These are phyloP conservation scores for Drosophila rubida DNA, from an alignment of 2,888 invertebrate species.

Conservation along the genomic window DNA sequence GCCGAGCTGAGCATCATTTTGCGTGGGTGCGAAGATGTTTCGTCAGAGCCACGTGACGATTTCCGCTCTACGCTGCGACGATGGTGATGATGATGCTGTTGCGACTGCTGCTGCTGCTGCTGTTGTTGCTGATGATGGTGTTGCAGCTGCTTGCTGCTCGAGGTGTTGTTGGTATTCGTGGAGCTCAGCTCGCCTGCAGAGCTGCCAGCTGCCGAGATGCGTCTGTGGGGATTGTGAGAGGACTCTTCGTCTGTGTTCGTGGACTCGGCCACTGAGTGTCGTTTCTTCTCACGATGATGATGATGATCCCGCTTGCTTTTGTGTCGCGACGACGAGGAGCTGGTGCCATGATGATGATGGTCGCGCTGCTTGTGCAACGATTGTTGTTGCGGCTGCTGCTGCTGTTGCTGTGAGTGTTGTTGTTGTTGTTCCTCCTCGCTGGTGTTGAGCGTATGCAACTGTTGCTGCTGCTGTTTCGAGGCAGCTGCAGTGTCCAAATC, in stretches of 20 bases:
- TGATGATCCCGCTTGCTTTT: slow-evolving; percentile 82
- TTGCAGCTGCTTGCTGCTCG: slow-evolving; percentile 54
- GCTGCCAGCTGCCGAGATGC: slow-evolving; percentile 71
- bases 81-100: slow-evolving; percentile 63
- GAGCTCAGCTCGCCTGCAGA: slow-evolving; percentile 71
- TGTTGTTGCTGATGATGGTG: slow-evolving; percentile 25
- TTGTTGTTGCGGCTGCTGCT: slow-evolving; percentile 20
- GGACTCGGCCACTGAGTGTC: slow-evolving; percentile 76
- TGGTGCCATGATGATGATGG: slow-evolving; percentile 65
- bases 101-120: slow-evolving; percentile 30
- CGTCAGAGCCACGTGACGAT: slow-evolving; percentile 70
- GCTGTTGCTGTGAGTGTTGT: slow-evolving; percentile 3
- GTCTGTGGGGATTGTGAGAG: slow-evolving; percentile 65
- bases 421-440: slow-evolving; percentile 69
- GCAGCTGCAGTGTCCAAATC: slow-evolving; percentile 38
- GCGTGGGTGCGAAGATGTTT: slow-evolving; percentile 70
- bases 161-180: slow-evolving; percentile 36
- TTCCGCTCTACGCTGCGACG: slow-evolving; percentile 74
- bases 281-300: slow-evolving; percentile 84
- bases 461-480: slow-evolving; percentile 13
- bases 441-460: slow-evolving; percentile 52
- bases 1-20: slow-evolving; percentile 87
- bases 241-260: slow-evolving; percentile 78
- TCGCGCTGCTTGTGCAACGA: slow-evolving; percentile 58
- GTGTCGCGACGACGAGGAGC: slow-evolving; percentile 78